Evolutionary conservation across 2,113 vertebrate genomes (phyloP), one percentile per base, ranked within the genome.

Genomic region (Labeo catla): DNA sequence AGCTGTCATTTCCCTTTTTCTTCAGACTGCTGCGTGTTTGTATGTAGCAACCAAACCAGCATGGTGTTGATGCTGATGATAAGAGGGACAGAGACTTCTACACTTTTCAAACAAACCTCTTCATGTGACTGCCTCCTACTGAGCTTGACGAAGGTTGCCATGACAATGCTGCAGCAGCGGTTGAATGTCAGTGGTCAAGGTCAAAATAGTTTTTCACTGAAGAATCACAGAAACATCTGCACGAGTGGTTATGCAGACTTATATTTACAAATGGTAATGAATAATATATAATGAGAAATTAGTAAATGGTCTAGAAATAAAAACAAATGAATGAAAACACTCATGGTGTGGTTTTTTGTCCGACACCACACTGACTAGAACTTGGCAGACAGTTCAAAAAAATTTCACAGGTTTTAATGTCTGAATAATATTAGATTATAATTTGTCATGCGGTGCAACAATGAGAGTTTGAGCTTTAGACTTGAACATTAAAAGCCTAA

Each of bases 141-240:
- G 91, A 89, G 90, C 89, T 92, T 93, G 87, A 88, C 92, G 89
- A 89, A 88, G 92, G 94, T 95, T 94, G 93, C 94, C 92, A 94
- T 94, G 92, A 92, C 91, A 90, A 95, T 93, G 88, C 92, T 90
- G 91, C 91, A 90, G 84, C 43, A 47, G 19, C 19, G 87, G 91
- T 88, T 89, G 90, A 89, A 86, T 78, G 80, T 84, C 88, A 90
- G 88, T 66, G 39, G 84, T 90, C 89, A 91, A 88, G 88, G 89
- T 91, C 88, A 85, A 50, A 88, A 90, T 49, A 80, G 49, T 49
- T 39, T 74, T 54, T 84, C 85, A 90, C 88, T 86, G 85, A 88
- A 89, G 88, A 88, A 49, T 72, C 49, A 70, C 36, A 72, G 57
- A 66, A 50, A 83, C 65, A 52, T 83, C 61, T 82, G 43, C 57